Evolutionary conservation across 2,888 invertebrate genomes (phyloP), one percentile per base, ranked within the genome.

Genomic region (Ichneumoninae sp.): DNA sequence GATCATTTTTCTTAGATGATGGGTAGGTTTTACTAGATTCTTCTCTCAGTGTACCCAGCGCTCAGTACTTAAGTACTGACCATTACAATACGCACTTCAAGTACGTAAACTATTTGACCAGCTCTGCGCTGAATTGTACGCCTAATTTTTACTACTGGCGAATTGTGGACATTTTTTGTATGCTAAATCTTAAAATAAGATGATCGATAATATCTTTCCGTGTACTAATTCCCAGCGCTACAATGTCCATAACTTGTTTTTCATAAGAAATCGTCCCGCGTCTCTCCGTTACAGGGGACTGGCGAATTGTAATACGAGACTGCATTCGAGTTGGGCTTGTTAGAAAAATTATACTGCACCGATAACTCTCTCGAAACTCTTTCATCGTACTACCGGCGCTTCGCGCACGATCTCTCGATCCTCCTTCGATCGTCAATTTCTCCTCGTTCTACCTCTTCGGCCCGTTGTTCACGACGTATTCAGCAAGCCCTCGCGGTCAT

Each of bases 391-490:
- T 4, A 65, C 33, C 54, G 36, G 72, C 47, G 68, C 72, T 84
- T 80, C 70, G 83, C 80, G 83, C 72, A 84, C 70, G 82, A 76
- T 80, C 71, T 76, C 76, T 66, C 65, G 79, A 72, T 76, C 50
- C 71, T 62, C 60, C 57, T 50, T 74, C 71, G 33, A 69, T 60
- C 52, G 71, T 47, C 33, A 36, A 54, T 71, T 78, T 40, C 71
- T 75, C 7, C 54, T 26, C 60, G 62, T 60, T 65, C 36, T 50
- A 44, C 74, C 13, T 72, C 44, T 70, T 81, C 44, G 72, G 30
- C 76, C 54, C 68, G 81, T 84, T 75, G 75, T 81, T 80, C 81
- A 66, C 85, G 86, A 75, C 75, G 83, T 65, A 84, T 84, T 79
- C 78, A 79, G 74, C 80, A 83, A 77, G 70, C 74, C 40, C 82